phyloP scores from a whole-genome alignment of 2,113 vertebrate genomes.

The Sphaerodactylus townsendi region DNA sequence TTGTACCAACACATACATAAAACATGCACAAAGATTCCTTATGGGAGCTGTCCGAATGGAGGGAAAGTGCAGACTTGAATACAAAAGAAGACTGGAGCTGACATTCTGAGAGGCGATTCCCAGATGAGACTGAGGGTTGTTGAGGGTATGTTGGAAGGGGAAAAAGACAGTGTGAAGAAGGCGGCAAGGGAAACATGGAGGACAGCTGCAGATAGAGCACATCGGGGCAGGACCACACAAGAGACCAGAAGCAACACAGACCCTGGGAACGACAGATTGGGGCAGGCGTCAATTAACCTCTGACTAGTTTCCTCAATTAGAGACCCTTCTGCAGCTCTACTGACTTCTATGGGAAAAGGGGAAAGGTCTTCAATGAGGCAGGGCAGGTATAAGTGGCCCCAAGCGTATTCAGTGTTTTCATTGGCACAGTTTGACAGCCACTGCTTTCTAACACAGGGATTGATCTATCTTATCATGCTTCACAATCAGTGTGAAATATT shows the following conservation, averaged over 20 bases:
- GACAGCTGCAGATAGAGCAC: not conserved
- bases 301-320: too few relatives aligned
- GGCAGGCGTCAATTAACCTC: not conserved
- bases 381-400: too few relatives aligned
- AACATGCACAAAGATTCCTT: not conserved
- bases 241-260: not conserved
- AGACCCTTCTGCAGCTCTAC: too few relatives aligned
- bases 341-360: too few relatives aligned
- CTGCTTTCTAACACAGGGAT: too few relatives aligned
- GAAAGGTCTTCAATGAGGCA: too few relatives aligned
- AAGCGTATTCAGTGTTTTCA: too few relatives aligned
- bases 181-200: not conserved
- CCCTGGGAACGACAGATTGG: not conserved
- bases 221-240: not conserved
- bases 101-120: not conserved
- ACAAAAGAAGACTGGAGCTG: not conserved
- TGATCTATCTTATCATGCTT: too few relatives aligned
- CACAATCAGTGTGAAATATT: too few relatives aligned
- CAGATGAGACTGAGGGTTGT: not conserved
- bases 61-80: not conserved
- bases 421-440: too few relatives aligned
- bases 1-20: not conserved
- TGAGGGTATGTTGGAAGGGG: too few relatives aligned
- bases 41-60: not conserved
- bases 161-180: too few relatives aligned